These are phyloP conservation scores for Pyxicephalus adspersus DNA, from an alignment of 2,113 vertebrate species.

Conservation along the genomic window DNA sequence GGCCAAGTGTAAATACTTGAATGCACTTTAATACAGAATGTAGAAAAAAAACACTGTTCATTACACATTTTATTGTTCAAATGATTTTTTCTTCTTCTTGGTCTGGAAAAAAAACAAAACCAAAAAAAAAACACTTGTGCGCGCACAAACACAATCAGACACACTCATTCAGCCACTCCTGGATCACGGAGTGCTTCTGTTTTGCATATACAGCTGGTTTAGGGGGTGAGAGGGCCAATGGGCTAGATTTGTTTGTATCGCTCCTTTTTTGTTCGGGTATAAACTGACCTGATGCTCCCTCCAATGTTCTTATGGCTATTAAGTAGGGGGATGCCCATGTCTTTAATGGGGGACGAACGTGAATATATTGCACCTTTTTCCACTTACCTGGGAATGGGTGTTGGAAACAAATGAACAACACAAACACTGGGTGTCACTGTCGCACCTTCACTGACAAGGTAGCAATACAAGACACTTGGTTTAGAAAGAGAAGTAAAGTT, in stretches of 20 bases:
- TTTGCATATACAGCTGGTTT: constrained; percentile 57
- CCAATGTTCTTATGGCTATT: constrained; percentile 49
- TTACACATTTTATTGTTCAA: constrained; percentile 55
- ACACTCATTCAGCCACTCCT: constrained; percentile 49
- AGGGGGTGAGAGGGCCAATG: constrained; percentile 52
- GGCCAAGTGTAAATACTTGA: constrained; percentile 83
- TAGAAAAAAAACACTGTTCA: constrained; percentile 71
- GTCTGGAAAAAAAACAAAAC: constrained; percentile 38
- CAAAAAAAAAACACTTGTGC: constrained; percentile 51
- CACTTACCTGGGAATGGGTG: constrained; percentile 53
- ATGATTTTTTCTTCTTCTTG: constrained; percentile 34
- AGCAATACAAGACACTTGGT: constrained; percentile 54
- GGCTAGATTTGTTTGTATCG: not conserved
- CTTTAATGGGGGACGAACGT: not conserved
- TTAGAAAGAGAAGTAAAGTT: constrained; percentile 38
- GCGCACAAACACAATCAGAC: constrained; percentile 46
- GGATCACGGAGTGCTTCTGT: constrained; percentile 45
- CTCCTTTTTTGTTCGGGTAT: not conserved
- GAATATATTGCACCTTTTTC: constrained; percentile 38
- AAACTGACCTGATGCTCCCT: constrained; percentile 33
- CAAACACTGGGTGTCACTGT: constrained; percentile 53
- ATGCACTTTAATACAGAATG: constrained; percentile 84
- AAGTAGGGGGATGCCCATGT: constrained; percentile 22
- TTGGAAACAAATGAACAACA: constrained; percentile 52
- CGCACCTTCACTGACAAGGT: constrained; percentile 50